A percentile compares a stretch with the other conserved stretches of the same genome.
Conservation (phyloP, 2,888 invertebrate species). For the Dendrolimus houi region DNA sequence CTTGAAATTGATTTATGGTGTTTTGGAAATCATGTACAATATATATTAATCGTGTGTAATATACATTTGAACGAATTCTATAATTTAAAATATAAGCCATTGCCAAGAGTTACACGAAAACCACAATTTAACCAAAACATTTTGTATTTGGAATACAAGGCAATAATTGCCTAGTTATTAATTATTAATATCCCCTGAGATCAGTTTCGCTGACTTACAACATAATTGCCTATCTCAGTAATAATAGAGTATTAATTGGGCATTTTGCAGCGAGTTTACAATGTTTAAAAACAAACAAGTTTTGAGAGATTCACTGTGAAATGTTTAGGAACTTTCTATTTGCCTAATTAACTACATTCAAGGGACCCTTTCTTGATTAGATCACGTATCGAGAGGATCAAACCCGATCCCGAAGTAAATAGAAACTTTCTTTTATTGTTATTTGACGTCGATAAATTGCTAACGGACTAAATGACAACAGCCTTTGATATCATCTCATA, state of each 20-base stretch:
- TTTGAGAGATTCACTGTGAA: conserved; percentile 22
- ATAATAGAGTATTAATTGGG: conserved; percentile 10
- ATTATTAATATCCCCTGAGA: background rate
- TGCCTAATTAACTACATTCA: conserved; percentile 66
- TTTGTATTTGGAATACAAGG: no score
- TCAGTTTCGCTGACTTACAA: background rate
- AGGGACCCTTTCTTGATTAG: conserved; percentile 56
- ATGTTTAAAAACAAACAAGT: conserved; percentile 44
- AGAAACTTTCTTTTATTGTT: conserved; percentile 59
- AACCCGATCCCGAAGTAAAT: conserved; percentile 48
- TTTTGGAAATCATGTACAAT: no score
- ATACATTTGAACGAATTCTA: no score
- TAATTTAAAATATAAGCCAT: no score
- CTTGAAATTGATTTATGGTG: no score
- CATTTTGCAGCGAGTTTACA: conserved; percentile 24
- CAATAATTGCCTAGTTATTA: no score
- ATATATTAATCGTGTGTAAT: no score
- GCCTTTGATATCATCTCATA: conserved; percentile 4
- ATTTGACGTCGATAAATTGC: conserved; percentile 39
- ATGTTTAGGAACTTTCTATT: conserved; percentile 50
- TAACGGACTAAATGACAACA: conserved; percentile 25
- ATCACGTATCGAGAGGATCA: conserved; percentile 62
- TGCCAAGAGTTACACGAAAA: no score
- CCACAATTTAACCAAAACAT: no score
- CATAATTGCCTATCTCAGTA: background rate